Evolutionary conservation across 2,888 invertebrate species (phyloP).

Genomic region (Lampropteryx suffumata): DNA sequence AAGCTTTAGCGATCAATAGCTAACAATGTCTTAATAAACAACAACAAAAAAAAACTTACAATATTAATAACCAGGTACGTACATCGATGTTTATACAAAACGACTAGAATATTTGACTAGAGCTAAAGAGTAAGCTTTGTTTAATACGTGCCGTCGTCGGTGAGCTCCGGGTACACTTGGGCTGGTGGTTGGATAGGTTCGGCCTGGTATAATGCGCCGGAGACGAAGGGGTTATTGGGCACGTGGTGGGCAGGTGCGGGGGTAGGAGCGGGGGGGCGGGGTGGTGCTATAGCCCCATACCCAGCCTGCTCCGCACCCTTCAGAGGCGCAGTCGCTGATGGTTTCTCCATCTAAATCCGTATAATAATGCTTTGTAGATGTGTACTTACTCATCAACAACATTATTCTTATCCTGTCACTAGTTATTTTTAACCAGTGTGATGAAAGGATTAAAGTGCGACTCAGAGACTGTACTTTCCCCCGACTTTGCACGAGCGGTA

Average conservation of each 20-base stretch:
- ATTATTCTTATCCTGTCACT: no score
- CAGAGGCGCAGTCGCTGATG: constrained; percentile 68
- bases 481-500: no score
- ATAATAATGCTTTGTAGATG: background rate
- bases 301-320: constrained; percentile 61
- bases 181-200: constrained; percentile 86
- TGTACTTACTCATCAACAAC: no score
- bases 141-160: constrained; percentile 67
- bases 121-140: constrained; percentile 19
- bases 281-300: constrained; percentile 66
- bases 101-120: constrained; percentile 34
- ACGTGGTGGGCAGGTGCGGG: constrained; percentile 83
- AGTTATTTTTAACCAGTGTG: no score
- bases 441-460: no score
- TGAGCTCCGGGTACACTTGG: constrained; percentile 76
- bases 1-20: constrained; percentile 20
- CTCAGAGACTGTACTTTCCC: no score
- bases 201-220: constrained; percentile 83
- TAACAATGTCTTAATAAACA: constrained; percentile 6
- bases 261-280: constrained; percentile 71
- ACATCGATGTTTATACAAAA: constrained; percentile 35
- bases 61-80: constrained; percentile 35
- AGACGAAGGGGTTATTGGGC: constrained; percentile 82
- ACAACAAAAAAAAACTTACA: constrained; percentile 21
- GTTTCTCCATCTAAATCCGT: constrained; percentile 58